Evolutionary conservation across 53 echinoderm and acorn worm species (phyloP).

Genomic region (Patiria pectinifera): DNA sequence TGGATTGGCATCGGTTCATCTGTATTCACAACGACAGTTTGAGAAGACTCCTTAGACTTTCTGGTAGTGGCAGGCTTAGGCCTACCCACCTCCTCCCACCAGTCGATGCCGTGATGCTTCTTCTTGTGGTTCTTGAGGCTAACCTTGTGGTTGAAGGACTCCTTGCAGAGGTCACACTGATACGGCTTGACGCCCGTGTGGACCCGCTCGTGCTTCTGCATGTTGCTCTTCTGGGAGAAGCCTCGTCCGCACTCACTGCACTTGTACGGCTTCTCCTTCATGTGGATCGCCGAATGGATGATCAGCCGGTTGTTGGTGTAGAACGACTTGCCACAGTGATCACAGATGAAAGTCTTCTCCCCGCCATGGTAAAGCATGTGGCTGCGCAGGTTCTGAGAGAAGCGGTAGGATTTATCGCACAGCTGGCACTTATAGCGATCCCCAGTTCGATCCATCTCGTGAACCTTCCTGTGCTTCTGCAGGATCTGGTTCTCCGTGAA

Average conservation of each 20-base stretch:
- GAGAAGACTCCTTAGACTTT: conserved; percentile 14
- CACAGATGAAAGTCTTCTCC: conserved; percentile 63
- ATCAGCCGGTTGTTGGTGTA: conserved; percentile 18
- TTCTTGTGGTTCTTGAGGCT: conserved; percentile 93
- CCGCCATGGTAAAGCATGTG: conserved; percentile 41
- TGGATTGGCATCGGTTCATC: conserved; percentile 2
- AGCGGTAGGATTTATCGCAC: conserved; percentile 55
- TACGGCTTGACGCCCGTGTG: conserved; percentile 92
- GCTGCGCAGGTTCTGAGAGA: conserved; percentile 39
- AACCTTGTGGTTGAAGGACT: conserved; percentile 88
- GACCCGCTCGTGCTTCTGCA: conserved; percentile 84
- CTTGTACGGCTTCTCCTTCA: conserved; percentile 78
- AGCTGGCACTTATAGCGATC: conserved; percentile 49
- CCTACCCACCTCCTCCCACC: conserved; percentile 75
- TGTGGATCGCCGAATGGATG: conserved; percentile 49
- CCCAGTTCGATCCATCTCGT: conserved; percentile 57
- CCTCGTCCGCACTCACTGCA: conserved; percentile 84
- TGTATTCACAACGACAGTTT: conserved; percentile 12
- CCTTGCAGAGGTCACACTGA: conserved; percentile 81
- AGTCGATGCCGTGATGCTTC: conserved; percentile 87
- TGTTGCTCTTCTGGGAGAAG: conserved; percentile 86
- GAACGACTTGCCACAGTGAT: conserved; percentile 61
- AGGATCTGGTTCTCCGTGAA: conserved; percentile 65
- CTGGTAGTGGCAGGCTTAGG: neutral
- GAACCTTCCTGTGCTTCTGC: conserved; percentile 69